phyloP scores from a whole-genome alignment of 2,113 vertebrate genomes.

The Sardina pilchardus region DNA sequence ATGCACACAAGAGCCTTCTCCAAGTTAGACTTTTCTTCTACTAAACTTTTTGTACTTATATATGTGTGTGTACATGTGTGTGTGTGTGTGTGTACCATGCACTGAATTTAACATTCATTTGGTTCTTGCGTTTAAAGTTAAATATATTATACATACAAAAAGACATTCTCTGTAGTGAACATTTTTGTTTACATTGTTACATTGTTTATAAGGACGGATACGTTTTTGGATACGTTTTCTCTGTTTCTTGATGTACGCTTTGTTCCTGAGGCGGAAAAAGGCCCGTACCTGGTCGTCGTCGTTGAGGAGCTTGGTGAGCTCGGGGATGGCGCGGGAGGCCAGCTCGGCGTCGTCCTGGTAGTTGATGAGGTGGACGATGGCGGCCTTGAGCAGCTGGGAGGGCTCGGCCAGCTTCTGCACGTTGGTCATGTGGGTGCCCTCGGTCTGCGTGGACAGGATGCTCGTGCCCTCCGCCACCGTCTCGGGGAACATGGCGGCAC shows the following conservation, averaged over 20 bases:
- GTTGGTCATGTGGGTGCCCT: conserved; percentile 86
- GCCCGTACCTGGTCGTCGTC: conserved; percentile 80
- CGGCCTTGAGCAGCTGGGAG: conserved; percentile 90
- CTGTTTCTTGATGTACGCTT: background rate
- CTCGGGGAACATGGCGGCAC: conserved; percentile 91
- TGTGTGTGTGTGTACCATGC: no score
- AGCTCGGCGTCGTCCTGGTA: conserved; percentile 96
- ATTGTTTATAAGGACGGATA: no score
- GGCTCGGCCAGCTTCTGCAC: conserved; percentile 92
- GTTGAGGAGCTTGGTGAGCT: conserved; percentile 95
- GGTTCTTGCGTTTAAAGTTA: no score
- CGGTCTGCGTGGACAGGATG: conserved; percentile 82
- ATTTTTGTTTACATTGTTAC: no score
- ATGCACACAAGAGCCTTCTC: background rate
- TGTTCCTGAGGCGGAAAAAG: background rate
- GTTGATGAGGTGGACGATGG: conserved; percentile 96
- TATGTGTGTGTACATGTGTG: no score
- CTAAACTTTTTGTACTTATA: background rate
- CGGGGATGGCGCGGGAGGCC: conserved; percentile 89
- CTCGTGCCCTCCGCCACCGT: conserved; percentile 73
- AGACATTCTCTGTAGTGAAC: no score
- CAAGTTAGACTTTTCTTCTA: background rate
- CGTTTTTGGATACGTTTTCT: no score
- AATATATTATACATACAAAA: no score
- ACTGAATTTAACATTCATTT: no score